phyloP scores from a whole-genome alignment of 2,797 vertebrate genomes.

The Gouania willdenowi region DNA sequence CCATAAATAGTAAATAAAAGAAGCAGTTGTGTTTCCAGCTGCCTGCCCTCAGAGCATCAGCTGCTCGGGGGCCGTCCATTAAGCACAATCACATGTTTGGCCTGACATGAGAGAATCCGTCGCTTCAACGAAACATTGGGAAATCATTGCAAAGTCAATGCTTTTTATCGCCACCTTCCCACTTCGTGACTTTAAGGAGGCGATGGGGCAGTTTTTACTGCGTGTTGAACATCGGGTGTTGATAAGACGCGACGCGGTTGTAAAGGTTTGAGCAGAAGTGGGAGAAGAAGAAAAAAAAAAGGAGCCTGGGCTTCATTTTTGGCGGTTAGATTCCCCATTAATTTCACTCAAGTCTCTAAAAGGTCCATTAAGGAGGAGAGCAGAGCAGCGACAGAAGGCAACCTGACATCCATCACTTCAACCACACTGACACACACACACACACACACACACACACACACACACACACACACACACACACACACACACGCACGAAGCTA shows the following conservation, averaged over 20 bases:
- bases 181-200: too few species aligned
- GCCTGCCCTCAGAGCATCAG: constrained; percentile 44
- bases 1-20: constrained; percentile 53
- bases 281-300: constrained; percentile 13
- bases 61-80: constrained; percentile 33
- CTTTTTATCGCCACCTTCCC: constrained; percentile 46
- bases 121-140: constrained; percentile 27
- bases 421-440: constrained; percentile 35
- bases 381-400: constrained; percentile 40
- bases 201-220: too few species aligned
- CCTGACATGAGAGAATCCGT: constrained; percentile 58
- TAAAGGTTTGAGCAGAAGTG: constrained; percentile 10
- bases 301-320: constrained; percentile 24
- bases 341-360: constrained; percentile 39
- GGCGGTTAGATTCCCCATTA: constrained; percentile 44
- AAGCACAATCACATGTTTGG: constrained; percentile 72
- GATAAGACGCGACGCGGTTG: constrained; percentile 29
- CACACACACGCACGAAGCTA: constrained; percentile 35
- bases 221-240: constrained; percentile 53
- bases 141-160: constrained; percentile 31
- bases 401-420: constrained; percentile 62
- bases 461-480: constrained; percentile 34
- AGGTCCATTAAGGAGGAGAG: constrained; percentile 49
- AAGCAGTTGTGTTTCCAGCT: constrained; percentile 33
- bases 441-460: constrained; percentile 31